Conservation (phyloP, 2,113 vertebrate species). For the Leucoraja erinaceus region DNA sequence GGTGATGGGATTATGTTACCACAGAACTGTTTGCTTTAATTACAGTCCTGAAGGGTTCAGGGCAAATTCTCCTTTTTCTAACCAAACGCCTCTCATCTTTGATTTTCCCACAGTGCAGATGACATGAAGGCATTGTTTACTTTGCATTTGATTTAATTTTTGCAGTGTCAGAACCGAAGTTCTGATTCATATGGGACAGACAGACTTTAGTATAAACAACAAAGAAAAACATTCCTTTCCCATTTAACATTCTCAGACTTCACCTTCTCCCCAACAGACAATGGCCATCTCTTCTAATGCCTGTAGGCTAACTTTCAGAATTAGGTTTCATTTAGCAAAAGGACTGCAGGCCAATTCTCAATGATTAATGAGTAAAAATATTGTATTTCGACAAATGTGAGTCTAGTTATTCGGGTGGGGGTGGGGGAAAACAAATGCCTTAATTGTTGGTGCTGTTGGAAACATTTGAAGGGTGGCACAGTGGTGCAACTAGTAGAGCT, state of each 20-base stretch:
- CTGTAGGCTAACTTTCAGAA: not conserved
- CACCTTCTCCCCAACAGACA: not conserved
- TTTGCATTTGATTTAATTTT: slow-evolving; percentile 30
- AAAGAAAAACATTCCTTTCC: not conserved
- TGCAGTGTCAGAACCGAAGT: not conserved
- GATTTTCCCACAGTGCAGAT: slow-evolving; percentile 25
- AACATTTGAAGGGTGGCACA: no score
- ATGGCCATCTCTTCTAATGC: not conserved
- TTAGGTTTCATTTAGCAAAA: not conserved
- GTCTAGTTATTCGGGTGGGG: no score
- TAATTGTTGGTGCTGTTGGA: no score
- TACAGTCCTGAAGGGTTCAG: slow-evolving; percentile 10
- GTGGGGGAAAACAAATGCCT: no score
- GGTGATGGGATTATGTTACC: slow-evolving; percentile 10
- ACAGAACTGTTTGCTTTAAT: slow-evolving; percentile 34
- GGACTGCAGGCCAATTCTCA: not conserved
- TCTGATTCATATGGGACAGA: not conserved
- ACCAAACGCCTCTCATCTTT: not conserved
- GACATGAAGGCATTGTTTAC: slow-evolving; percentile 34
- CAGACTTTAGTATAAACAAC: slow-evolving; percentile 27
- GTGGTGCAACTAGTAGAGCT: no score
- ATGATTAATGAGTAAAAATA: slow-evolving; percentile 23
- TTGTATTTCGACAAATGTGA: not conserved
- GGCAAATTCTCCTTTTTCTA: slow-evolving; percentile 26
- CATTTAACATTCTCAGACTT: not conserved